phyloP scores from a whole-genome alignment of 2,888 invertebrate species.

The Girardia tigrina region DNA sequence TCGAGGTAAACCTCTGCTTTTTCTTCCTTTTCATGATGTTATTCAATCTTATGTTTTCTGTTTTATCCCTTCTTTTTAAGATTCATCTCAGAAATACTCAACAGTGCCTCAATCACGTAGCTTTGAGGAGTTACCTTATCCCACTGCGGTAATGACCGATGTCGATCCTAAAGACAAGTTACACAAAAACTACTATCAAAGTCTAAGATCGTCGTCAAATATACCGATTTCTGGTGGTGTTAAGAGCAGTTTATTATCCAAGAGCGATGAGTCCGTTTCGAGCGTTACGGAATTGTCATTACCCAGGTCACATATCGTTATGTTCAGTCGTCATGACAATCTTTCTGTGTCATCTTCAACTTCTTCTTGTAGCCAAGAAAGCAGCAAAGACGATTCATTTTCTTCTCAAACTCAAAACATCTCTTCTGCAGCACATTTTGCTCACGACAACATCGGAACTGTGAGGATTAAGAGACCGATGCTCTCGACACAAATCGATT shows the following conservation, averaged over 20 bases:
- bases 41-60: too few species aligned
- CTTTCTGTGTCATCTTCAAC: neutral
- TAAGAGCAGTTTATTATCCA: neutral
- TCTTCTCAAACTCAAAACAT: conserved; percentile 12
- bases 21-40: too few species aligned
- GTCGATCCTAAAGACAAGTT: neutral
- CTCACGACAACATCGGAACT: neutral
- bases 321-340: neutral
- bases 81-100: neutral
- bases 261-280: neutral
- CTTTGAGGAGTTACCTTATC: conserved; percentile 7
- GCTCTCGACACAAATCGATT: neutral
- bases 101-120: neutral
- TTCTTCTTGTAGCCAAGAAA: conserved; percentile 17
- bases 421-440: neutral
- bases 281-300: neutral
- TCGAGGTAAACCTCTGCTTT: neutral
- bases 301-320: conserved; percentile 5
- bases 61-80: too few species aligned
- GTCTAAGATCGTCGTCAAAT: neutral
- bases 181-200: neutral
- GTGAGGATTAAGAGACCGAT: neutral
- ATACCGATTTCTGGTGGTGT: neutral
- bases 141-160: neutral
- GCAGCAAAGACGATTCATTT: conserved; percentile 9